Evolutionary conservation across 2,888 invertebrate genomes (phyloP), one percentile per base, ranked within the genome.

Genomic region (Apeira syringaria): DNA sequence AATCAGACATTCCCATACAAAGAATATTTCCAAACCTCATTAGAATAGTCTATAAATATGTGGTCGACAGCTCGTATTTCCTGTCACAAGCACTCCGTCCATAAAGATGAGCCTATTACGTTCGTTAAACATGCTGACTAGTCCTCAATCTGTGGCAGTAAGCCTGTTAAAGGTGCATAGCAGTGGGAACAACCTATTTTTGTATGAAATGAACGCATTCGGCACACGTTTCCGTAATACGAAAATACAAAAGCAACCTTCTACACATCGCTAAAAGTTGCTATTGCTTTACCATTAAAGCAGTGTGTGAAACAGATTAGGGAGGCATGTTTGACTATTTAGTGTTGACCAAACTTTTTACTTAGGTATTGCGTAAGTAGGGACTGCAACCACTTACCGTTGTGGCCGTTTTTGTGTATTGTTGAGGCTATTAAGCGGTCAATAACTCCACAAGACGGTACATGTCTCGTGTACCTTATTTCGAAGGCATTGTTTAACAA

Each of bases 351-450:
- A 26, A 4, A 9, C 11, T 22, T 33, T 36, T 26, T 44, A 25
- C 38, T 44, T 38, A 38, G 44, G 44, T 47, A 32, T 50, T 50
- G 26, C 44, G 47, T 47, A 50, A 50, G 25, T 30, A 22, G 40
- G 44, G 47, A 50, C 52, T 38, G 28, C 36, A 36, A 42, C 46
- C 43, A 27, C n/a, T n/a, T n/a, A n/a, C 11, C 7, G 35, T 29
- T 27, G 29, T 7, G 18, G 34, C 29, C 17, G 31, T 24, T 39
- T 38, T 47, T 41, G 34, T n/a, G 26, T 20, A 42, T 51, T 48
- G 42, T 43, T 28, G 33, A 31, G 37, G 32, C 37, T 12, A 46
- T 48, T 43, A 27, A 41, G 9, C 42, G 46, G 51, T 48, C 48
- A 48, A 31, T 47, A 29, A 44, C 50, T 35, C 29, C n/a, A 29